Base-by-base conservation (phyloP, 2,888 invertebrate genomes). In the Meteorus colon region DNA sequence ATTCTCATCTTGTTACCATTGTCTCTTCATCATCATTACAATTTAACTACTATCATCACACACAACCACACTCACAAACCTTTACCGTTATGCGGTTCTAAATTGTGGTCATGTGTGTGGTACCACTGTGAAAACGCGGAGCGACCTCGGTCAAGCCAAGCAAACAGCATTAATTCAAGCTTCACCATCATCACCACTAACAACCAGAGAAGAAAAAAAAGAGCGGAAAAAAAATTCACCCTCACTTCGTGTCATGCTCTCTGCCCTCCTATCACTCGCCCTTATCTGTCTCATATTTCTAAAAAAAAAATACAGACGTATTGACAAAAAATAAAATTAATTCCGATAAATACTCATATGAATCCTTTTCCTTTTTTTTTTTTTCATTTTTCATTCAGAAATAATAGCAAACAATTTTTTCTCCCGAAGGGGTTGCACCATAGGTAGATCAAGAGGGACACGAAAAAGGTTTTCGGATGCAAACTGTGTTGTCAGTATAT, bases 401-500 rank as follows among this genome's bases (percentile, higher is more conserved):
- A 60, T 29, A 60, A 27, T 60, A 27, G n/a, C 41, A 41, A 41
- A 41, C 41, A 41, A 12, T 41, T 63, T 41, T 37, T 73, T n/a
- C 45, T 24, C 24, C 19, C 2, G 10, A 27, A 37, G 34, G 55
- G 29, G 48, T 31, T 34, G 16, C 5, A 31, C 29, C 10, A 29
- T n/a, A 72, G 55, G 62, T 51, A 34, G 37, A 27, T 29, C 66
- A 8, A 19, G 65, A 27, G 67, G 55, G 72, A 31, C 10, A 24
- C 45, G 37, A 55, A 37, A 67, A 37, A 73, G 45, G 29, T 19
- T 77, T 80, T 67, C 74, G 74, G 75, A 71, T 67, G 75, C 78
- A 77, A 77, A 78, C 84, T 84, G 84, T 86, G 34, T 41, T 76
- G 74, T 66, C 73, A 55, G n/a, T 65, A 65, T 65, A 41, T 41